Base-by-base conservation (phyloP, 2,113 vertebrate species). In the Cepphus grylle region DNA sequence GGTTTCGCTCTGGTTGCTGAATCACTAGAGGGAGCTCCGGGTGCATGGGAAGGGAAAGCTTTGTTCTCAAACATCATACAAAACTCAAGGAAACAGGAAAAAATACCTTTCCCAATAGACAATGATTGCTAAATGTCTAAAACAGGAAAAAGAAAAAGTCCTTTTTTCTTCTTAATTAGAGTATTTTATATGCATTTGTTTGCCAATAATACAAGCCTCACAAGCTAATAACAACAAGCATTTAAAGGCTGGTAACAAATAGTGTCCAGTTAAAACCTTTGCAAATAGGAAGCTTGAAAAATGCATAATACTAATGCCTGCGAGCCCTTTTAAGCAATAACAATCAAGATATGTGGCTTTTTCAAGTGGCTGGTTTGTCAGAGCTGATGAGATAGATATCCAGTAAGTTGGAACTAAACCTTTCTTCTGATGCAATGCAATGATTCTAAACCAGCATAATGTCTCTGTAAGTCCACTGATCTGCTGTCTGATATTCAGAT, bases 21-120 rank as follows among this genome's bases (percentile, higher is more conserved):
- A 36, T 95, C 98, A 92, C 97, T 98, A 97, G 98, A 98, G 98
- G 98, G 98, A 98, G 97, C 98, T 98, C 97, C 97, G 94, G 96
- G 95, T 86, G 97, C 97, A 93, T 3, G 30, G 27, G 81, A 95
- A 93, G 17, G 34, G 45, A 96, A 85, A 8, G 42, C 50, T 97
- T 95, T 96, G 56, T 94, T 95, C 73, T 94, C 58, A 58, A 72
- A 47, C 67, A 74, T 87, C 16, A 49, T 4, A 9, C 17, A 77
- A 42, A 92, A 65, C 20, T 63, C 38, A 78, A 63, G 76, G 52
- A 95, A 92, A 47, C 12, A 22, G 40, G 47, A 38, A 78, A 91
- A 92, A 94, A 90, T 36, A 81, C 11, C 21, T 87, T 81, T 93
- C 67, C 76, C 72, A 56, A 34, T 15, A 81, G 88, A 71, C 20